Base-by-base conservation (phyloP, 30 jellyfish, hydroid and myxozoan species). In the Phacellophora camtschatica region DNA sequence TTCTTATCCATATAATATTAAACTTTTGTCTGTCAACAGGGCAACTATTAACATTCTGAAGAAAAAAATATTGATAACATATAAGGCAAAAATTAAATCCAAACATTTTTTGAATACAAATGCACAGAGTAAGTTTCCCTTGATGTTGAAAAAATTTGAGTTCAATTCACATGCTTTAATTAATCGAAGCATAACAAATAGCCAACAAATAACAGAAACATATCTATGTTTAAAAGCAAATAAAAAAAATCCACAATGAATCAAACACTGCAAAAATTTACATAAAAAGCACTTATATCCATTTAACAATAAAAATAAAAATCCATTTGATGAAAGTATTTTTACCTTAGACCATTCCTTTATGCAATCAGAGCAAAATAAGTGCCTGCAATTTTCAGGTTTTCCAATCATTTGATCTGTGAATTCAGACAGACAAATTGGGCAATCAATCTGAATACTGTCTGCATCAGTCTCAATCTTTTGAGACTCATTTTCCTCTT, bases 291-390 rank as follows among this genome's bases (percentile, higher is more conserved):
- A 41, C 9, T 41, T 9, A 8, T 16, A 41, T 9, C 55, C 9
- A 8, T 41, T 8, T 16, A 9, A 41, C n/a, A 49, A 25, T 30
- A 15, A 25, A 49, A 25, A 12, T 15, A 4, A 3, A 49, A 49
- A 12, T 5, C 2, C 2, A 15, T 15, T 12, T 3, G 64, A 49
- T 9, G 55, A 41, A 41, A 16, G 9, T 9, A 22, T 46, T 15
- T 70, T 5, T 25, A 89, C 97, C 92, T 89, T 89, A 10, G 97
- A 71, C 97, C 97, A 89, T 74, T 89, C 97, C 65, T 89, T 84
- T 22, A 89, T 74, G 82, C 97, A 89, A 24, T 82, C 95, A 12
- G 62, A 45, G 49, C 97, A 89, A 50, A 89, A 89, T 27, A 77
- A 35, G 50, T 89, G 97, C 41, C 70, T 66, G 74, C 97, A 89